Evolutionary conservation across 2,113 vertebrate genomes (phyloP).

Genomic region (Naja naja): DNA sequence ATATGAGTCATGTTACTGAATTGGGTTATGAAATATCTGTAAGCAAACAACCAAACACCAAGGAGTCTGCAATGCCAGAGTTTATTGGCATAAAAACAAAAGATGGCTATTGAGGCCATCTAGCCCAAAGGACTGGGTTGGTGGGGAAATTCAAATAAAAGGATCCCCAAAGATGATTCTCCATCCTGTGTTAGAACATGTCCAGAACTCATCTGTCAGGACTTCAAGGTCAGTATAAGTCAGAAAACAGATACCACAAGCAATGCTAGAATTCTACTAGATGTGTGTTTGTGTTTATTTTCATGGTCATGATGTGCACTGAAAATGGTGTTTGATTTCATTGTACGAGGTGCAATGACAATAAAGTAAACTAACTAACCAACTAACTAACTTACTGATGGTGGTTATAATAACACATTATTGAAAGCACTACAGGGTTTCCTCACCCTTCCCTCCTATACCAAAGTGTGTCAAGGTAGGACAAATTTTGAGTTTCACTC

Average conservation of each 20-base stretch:
- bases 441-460: neutral
- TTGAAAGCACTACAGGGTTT: neutral
- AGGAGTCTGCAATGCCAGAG: neutral
- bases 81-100: neutral
- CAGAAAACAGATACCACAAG: neutral
- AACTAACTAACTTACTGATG: no score
- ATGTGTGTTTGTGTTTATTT: no score
- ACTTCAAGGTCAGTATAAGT: neutral
- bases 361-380: no score
- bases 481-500: no score
- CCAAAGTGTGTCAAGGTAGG: neutral
- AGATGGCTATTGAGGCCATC: neutral
- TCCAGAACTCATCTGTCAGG: neutral
- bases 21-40: no score
- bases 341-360: no score
- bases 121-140: neutral
- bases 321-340: no score
- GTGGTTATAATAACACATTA: neutral
- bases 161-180: neutral
- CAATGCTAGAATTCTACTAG: neutral
- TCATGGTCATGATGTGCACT: no score
- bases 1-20: no score
- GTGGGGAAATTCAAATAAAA: neutral
- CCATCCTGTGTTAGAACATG: neutral
- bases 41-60: no score